Evolutionary conservation across 2,113 vertebrate genomes (phyloP).

Genomic region (Chamaea fasciata): DNA sequence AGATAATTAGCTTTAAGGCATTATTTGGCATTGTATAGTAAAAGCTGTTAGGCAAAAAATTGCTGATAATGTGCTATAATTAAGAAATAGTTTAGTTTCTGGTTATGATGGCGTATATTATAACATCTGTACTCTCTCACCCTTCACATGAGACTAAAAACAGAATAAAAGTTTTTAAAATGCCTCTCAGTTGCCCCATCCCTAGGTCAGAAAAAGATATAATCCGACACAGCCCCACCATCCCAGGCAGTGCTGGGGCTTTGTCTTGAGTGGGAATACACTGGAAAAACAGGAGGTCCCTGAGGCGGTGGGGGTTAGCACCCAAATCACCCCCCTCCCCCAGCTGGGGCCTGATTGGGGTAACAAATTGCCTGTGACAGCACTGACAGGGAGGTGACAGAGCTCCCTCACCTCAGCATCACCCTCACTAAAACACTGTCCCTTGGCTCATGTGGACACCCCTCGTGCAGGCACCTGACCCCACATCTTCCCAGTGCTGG

Average conservation of each 20-base stretch:
- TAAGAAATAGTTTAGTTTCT: too few relatives aligned
- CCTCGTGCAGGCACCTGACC: accelerated
- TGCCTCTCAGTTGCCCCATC: too few relatives aligned
- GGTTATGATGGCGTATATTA: too few relatives aligned
- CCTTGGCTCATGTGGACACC: not conserved
- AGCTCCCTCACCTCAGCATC: not conserved
- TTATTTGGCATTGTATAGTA: too few relatives aligned
- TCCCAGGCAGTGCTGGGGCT: not conserved
- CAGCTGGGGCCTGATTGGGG: accelerated
- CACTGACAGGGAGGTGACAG: not conserved
- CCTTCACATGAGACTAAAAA: too few relatives aligned
- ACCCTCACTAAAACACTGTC: not conserved
- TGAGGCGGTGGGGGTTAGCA: not conserved
- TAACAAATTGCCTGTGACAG: not conserved
- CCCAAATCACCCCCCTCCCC: not conserved
- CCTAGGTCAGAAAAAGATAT: too few relatives aligned
- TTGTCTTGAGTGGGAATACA: not conserved
- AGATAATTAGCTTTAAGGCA: too few relatives aligned
- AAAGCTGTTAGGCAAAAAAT: too few relatives aligned
- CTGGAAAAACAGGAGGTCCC: not conserved
- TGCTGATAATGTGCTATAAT: too few relatives aligned
- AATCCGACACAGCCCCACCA: too few relatives aligned
- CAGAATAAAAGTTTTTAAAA: too few relatives aligned
- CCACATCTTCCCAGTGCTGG: accelerated
- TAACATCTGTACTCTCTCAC: too few relatives aligned